These are phyloP conservation scores for Caenorhabditis imperialis DNA, from an alignment of 2,888 invertebrate genomes.

Conservation along the genomic window DNA sequence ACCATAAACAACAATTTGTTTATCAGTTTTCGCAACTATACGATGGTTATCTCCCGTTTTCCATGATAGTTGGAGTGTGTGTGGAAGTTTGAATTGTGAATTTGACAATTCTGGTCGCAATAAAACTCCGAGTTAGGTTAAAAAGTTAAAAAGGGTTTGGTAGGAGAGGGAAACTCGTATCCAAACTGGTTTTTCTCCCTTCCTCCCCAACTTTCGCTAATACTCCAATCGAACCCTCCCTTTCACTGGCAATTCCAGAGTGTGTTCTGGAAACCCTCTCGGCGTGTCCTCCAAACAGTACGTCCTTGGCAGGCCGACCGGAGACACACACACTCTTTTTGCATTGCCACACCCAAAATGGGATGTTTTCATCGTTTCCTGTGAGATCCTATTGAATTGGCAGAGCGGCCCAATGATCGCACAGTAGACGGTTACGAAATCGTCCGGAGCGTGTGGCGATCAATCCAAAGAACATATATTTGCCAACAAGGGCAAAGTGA, in stretches of 20 bases:
- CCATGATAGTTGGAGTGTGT: no score
- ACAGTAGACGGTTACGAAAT: no score
- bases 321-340: constrained; percentile 15
- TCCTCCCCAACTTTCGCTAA: constrained; percentile 46
- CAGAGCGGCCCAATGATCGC: no score
- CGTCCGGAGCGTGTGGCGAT: constrained; percentile 8
- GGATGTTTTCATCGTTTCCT: constrained; percentile 17
- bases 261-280: constrained; percentile 23
- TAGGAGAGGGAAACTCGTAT: no score
- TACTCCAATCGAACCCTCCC: constrained; percentile 41
- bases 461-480: constrained; percentile 53
- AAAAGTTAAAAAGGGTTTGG: constrained; percentile 11
- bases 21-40: no score
- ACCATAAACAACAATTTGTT: no score
- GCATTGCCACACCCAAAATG: constrained; percentile 41
- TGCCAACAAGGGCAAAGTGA: constrained; percentile 51
- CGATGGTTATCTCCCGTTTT: no score
- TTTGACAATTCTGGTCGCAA: no score
- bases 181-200: no score
- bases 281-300: constrained; percentile 6
- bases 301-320: constrained; percentile 15
- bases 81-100: no score
- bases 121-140: no score
- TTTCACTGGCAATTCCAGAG: constrained; percentile 31
- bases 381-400: constrained; percentile 4